Conservation (phyloP, 2,888 invertebrate species). For the Boloria selene region DNA sequence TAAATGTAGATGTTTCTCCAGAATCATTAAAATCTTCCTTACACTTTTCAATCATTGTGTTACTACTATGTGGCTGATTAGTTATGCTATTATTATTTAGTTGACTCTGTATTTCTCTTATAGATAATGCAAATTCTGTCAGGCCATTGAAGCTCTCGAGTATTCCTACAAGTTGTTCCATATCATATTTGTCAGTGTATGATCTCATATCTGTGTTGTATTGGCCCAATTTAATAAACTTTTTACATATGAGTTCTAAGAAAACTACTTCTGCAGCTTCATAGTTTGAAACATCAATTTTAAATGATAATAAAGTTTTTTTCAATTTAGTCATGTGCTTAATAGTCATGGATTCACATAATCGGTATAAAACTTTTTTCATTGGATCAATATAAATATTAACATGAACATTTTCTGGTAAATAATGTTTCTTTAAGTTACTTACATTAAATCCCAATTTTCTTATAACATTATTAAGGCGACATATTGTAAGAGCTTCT, state of each 20-base stretch:
- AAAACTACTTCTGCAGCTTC: constrained; percentile 66
- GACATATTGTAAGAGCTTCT: constrained; percentile 69
- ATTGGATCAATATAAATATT: constrained; percentile 60
- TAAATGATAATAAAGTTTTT: constrained; percentile 57
- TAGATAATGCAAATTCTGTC: constrained; percentile 50
- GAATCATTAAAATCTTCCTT: constrained; percentile 35
- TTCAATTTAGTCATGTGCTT: constrained; percentile 60
- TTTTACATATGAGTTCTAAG: constrained; percentile 65
- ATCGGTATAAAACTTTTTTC: constrained; percentile 64
- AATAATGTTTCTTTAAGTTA: constrained; percentile 55
- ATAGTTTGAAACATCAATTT: constrained; percentile 58
- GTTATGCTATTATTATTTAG: constrained; percentile 40
- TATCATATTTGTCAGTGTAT: constrained; percentile 47
- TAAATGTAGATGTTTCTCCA: constrained; percentile 39
- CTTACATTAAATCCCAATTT: constrained; percentile 65
- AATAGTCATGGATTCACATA: constrained; percentile 65
- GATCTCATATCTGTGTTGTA: constrained; percentile 31
- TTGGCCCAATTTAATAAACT: constrained; percentile 57
- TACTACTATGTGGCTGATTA: constrained; percentile 18
- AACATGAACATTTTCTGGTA: constrained; percentile 52
- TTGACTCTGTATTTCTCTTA: constrained; percentile 54
- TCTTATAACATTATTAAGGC: constrained; percentile 60
- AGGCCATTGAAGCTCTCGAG: constrained; percentile 58
- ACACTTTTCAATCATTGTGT: constrained; percentile 39
- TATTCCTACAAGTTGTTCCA: constrained; percentile 58